These are phyloP conservation scores for Rhabdomys dilectus DNA, from an alignment of 2,113 vertebrate genomes.

Conservation along the genomic window DNA sequence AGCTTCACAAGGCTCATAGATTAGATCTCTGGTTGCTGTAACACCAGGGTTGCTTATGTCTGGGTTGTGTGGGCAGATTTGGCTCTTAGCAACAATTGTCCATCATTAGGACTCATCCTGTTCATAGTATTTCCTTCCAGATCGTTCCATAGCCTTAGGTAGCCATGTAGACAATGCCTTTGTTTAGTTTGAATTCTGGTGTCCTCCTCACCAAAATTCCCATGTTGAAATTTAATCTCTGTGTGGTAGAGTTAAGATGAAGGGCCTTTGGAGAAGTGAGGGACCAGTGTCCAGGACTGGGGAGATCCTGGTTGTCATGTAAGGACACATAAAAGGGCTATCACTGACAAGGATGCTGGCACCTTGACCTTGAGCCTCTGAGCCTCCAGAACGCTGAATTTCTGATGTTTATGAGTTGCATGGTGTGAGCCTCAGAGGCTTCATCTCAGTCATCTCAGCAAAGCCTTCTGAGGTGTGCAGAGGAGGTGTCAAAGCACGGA, in stretches of 20 bases:
- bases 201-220: not conserved
- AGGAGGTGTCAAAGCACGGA: not conserved
- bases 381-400: not conserved
- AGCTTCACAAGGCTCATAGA: not conserved
- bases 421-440: not conserved
- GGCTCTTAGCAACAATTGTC: not conserved
- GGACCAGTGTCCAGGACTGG: not conserved
- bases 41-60: not conserved
- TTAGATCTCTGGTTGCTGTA: not conserved
- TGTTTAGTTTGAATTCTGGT: not conserved
- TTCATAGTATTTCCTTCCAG: not conserved
- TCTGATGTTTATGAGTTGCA: not conserved
- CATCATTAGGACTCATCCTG: not conserved
- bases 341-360: not conserved
- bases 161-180: not conserved
- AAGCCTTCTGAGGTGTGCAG: not conserved
- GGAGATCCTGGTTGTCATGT: not conserved
- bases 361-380: not conserved
- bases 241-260: not conserved
- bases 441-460: rapidly evolving
- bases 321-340: not conserved
- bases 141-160: not conserved
- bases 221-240: not conserved
- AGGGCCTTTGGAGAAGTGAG: not conserved
- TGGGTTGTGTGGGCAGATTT: not conserved